Percentiles rank a stretch among this genome's conserved stretches.
These are phyloP conservation scores for Drosophila robusta DNA, from an alignment of 2,888 invertebrate genomes.

Conservation along the genomic window DNA sequence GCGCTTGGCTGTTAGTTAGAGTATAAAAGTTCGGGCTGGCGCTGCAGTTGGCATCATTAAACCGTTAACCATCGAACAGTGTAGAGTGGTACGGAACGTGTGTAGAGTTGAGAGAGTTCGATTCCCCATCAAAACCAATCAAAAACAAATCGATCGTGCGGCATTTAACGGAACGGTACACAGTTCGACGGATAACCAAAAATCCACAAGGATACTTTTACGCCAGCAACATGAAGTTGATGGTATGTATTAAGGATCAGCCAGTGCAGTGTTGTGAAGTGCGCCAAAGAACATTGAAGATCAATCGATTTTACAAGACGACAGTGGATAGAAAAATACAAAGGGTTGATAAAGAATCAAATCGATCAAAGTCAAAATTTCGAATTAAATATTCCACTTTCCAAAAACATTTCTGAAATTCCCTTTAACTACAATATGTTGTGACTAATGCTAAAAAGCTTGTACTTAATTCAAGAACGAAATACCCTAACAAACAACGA, in stretches of 20 bases:
- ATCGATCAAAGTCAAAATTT: no score
- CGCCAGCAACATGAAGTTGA: constrained; percentile 82
- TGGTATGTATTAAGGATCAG: constrained; percentile 78
- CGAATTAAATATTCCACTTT: no score
- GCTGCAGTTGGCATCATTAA: constrained; percentile 84
- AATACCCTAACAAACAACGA: no score
- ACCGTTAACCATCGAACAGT: constrained; percentile 83
- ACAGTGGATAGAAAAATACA: not conserved
- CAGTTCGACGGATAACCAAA: constrained; percentile 51
- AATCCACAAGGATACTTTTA: constrained; percentile 50
- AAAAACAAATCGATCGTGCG: constrained; percentile 35
- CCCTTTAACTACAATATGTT: not conserved
- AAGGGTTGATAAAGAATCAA: no score
- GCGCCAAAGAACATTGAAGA: constrained; percentile 15
- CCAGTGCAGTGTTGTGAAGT: constrained; percentile 40
- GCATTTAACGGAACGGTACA: constrained; percentile 40
- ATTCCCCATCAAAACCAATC: constrained; percentile 29
- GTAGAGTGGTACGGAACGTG: constrained; percentile 69
- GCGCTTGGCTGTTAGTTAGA: constrained; percentile 68
- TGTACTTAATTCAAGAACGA: no score
- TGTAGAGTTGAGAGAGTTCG: constrained; percentile 47
- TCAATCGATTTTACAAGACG: not conserved
- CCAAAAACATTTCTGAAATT: no score
- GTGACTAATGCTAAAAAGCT: not conserved
- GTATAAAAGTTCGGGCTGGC: constrained; percentile 83